Percentiles rank a stretch among this genome's conserved stretches.
Evolutionary conservation across 1,140 invertebrate genomes (phyloP).

Genomic region (Pseudomyrmex pallidus): DNA sequence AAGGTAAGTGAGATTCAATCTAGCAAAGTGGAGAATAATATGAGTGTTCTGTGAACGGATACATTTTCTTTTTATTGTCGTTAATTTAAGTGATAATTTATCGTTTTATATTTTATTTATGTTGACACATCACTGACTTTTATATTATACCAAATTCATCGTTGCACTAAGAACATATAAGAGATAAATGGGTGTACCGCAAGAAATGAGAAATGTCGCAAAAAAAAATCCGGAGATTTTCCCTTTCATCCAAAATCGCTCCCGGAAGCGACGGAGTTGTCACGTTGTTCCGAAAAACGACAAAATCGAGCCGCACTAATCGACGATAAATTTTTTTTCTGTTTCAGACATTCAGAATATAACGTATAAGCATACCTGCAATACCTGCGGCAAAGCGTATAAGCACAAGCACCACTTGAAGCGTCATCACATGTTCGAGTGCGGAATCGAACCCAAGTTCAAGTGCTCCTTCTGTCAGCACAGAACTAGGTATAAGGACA

Average conservation of each 20-base stretch:
- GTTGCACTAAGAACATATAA: no score
- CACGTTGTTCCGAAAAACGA: background rate
- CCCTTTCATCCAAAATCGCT: background rate
- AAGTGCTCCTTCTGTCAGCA: constrained; percentile 86
- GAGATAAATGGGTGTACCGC: background rate
- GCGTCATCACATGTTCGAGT: constrained; percentile 87
- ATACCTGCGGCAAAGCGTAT: constrained; percentile 85
- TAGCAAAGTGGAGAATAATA: background rate
- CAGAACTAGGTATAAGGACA: constrained; percentile 86
- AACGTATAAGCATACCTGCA: constrained; percentile 78
- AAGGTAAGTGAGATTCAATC: constrained; percentile 2
- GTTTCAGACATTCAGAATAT: constrained; percentile 66
- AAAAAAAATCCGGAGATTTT: background rate
- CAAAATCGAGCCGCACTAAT: background rate
- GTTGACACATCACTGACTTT: no score
- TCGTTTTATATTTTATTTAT: no score
- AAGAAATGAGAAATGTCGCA: background rate
- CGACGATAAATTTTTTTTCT: constrained; percentile 41
- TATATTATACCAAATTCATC: no score
- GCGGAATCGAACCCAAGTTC: constrained; percentile 87
- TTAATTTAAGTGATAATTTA: no score
- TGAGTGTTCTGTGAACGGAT: no score
- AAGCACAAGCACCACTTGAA: constrained; percentile 85
- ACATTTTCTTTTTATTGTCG: no score
- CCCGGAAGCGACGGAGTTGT: constrained; percentile 1